These are phyloP conservation scores for Solenodon paradoxus DNA, from an alignment of 2,113 vertebrate species.

Conservation along the genomic window DNA sequence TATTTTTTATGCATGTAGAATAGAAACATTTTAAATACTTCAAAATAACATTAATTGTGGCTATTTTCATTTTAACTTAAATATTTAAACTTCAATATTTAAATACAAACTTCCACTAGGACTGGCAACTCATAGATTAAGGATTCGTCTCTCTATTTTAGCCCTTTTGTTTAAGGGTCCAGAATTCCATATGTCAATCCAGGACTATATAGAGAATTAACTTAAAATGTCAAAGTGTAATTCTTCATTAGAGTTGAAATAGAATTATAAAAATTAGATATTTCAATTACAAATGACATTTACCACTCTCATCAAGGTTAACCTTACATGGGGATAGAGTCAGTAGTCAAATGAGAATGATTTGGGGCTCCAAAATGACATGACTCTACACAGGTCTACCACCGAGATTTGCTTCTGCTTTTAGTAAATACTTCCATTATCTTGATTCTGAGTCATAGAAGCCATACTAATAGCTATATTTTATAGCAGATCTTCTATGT, in stretches of 20 bases:
- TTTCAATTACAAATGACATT: conserved; percentile 74
- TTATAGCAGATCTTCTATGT: neutral
- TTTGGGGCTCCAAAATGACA: conserved; percentile 29
- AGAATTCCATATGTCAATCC: conserved; percentile 50
- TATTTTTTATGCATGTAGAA: neutral
- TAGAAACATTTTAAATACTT: conserved; percentile 21
- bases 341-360: conserved; percentile 21
- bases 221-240: conserved; percentile 75
- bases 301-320: conserved; percentile 61
- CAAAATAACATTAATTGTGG: neutral
- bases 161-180: conserved; percentile 36
- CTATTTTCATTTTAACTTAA: no score
- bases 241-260: conserved; percentile 61
- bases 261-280: conserved; percentile 72
- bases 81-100: no score
- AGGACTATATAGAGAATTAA: conserved; percentile 51
- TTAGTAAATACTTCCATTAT: neutral
- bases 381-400: neutral
- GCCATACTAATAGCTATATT: neutral
- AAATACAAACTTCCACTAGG: conserved; percentile 24
- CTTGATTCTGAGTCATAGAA: neutral
- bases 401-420: neutral
- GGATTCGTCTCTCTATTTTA: conserved; percentile 34
- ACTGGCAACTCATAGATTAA: conserved; percentile 27
- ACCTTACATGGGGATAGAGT: conserved; percentile 26